Percentiles rank a stretch among this genome's conserved stretches.
Conservation (phyloP, 2,113 vertebrate species). For the Euleptes europaea region DNA sequence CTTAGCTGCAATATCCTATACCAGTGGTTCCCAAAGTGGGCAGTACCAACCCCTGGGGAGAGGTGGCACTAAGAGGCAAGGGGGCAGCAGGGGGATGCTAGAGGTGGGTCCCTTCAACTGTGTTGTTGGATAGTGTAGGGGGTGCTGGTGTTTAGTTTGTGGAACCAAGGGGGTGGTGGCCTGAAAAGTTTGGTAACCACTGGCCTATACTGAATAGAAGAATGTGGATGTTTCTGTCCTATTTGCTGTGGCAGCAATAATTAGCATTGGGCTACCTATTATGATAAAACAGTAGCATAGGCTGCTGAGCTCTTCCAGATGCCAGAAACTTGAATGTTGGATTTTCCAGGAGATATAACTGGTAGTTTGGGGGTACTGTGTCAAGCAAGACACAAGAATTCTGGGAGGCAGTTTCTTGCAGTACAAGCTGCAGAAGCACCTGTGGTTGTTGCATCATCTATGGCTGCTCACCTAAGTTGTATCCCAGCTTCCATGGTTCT, state of each 20-base stretch:
- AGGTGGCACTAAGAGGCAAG: too few species aligned
- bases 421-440: not conserved
- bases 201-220: not conserved
- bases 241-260: not conserved
- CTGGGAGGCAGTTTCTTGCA: not conserved
- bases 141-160: too few species aligned
- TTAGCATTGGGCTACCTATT: not conserved
- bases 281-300: not conserved
- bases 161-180: too few species aligned
- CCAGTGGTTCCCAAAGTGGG: too few species aligned
- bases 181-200: too few species aligned
- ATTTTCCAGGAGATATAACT: not conserved
- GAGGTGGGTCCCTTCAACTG: too few species aligned
- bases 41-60: too few species aligned
- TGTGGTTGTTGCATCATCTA: not conserved
- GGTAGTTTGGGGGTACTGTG: not conserved
- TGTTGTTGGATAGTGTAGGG: too few species aligned
- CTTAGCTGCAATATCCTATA: not conserved
- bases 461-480: not conserved
- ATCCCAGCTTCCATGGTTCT: not conserved
- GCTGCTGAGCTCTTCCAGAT: not conserved
- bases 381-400: too few species aligned
- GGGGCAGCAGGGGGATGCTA: too few species aligned
- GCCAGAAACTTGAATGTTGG: too few species aligned
- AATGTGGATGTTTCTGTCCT: too few species aligned